Evolutionary conservation across 2,797 vertebrate species (phyloP), one percentile per base, ranked within the genome.

Genomic region (Yasuhikotakia modesta): DNA sequence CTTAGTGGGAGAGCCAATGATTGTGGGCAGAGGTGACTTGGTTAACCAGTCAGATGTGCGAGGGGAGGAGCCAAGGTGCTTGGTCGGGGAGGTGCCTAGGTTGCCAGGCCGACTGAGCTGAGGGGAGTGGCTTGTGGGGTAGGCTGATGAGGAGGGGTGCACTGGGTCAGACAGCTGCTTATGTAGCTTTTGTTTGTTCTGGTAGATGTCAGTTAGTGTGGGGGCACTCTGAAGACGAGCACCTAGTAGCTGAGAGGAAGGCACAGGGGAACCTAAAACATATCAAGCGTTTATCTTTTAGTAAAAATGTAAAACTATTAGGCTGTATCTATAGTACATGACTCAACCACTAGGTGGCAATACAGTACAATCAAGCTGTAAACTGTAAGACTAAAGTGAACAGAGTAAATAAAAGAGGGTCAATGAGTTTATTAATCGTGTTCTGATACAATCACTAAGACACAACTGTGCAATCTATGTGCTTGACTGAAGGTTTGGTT

Each of bases 1-100:
- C 94, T 97, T 99, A 4, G 97, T 99, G 27, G 97, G 97, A 60
- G 97, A 99, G 77, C 97, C 97, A 11, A 98, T 98, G 86, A 98
- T 98, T 0, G 97, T 98, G 67, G 97, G 97, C 67, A 99, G 88
- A 0, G 96, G 96, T 24, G 94, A 96, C 90, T 97, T 98, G 87
- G 96, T 96, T 32, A 98, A 92, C 96, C 97, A 98, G 85, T 99
- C 97, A 0, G 96, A 97, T 17, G 90, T 94, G 79, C 96, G 92
- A 0, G 97, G 97, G 13, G 97, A 98, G 0, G 95, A 94, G 81
- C 97, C 96, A 76, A 94, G 89, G 75, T 95, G 93, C 79, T 98
- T 99, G 83, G 96, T 97, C 14, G 97, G 97, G 22, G 96, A 98
- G 14, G 97, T 95, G 57, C 97, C 96, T 1, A 98, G 92, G 89